Conservation (phyloP, 2,888 invertebrate species). For the Sminthurinus aureus region DNA sequence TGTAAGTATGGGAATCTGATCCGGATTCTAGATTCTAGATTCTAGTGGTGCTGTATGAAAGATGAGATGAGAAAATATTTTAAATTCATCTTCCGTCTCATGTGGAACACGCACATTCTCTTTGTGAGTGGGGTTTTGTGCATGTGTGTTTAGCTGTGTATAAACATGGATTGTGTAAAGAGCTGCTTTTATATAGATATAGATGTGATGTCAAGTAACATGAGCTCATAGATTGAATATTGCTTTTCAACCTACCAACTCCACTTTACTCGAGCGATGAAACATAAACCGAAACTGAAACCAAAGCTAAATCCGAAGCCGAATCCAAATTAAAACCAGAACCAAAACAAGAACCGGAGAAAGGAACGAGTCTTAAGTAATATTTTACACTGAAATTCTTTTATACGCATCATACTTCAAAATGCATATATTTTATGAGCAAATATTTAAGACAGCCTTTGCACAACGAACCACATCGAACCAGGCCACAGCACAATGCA, state of each 20-base stretch:
- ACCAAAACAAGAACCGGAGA: background rate
- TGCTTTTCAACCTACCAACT: background rate
- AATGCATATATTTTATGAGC: too few relatives aligned
- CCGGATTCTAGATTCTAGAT: background rate
- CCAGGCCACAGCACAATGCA: background rate
- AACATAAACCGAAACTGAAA: constrained; percentile 14
- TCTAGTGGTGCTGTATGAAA: background rate
- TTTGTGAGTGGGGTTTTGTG: background rate
- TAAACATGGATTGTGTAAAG: background rate
- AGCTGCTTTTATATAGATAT: too few relatives aligned
- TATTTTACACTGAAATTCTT: constrained; percentile 5
- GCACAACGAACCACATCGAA: background rate
- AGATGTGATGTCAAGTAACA: background rate
- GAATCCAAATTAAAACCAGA: background rate
- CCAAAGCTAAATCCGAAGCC: background rate
- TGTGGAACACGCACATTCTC: background rate
- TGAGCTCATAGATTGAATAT: constrained; percentile 17
- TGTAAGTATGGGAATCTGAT: background rate
- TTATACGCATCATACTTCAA: background rate
- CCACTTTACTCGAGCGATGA: constrained; percentile 1
- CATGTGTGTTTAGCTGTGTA: background rate
- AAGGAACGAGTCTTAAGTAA: background rate
- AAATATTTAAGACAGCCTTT: too few relatives aligned
- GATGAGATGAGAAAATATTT: constrained; percentile 16
- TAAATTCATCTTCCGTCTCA: background rate